phyloP scores from a whole-genome alignment of 2,797 vertebrate genomes.

The Cynodonichthys magdalenae region DNA sequence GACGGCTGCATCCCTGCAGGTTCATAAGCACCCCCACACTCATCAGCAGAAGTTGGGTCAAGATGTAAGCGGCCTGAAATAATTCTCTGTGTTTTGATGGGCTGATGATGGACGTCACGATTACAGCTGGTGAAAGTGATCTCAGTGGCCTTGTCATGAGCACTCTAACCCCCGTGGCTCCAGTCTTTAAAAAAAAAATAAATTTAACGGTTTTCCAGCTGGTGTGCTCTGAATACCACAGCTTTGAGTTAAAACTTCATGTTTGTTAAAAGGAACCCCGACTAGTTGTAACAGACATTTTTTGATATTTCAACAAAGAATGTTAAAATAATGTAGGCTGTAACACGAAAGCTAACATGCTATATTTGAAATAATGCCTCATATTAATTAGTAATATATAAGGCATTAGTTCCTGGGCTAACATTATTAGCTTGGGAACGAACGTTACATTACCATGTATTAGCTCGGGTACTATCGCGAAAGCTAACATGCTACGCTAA shows the following conservation, averaged over 20 bases:
- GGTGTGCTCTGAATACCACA: slow-evolving; percentile 1
- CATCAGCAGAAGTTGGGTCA: slow-evolving; percentile 56
- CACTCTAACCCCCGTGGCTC: slow-evolving; percentile 49
- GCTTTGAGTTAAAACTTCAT: slow-evolving; percentile 4
- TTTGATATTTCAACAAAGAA: too few species aligned
- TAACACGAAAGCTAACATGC: too few species aligned
- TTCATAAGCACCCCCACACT: slow-evolving; percentile 56
- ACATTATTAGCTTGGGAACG: too few species aligned
- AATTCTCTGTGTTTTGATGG: slow-evolving; percentile 70
- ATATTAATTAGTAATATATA: too few species aligned
- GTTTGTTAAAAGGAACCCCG: neutral
- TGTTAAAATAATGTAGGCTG: too few species aligned
- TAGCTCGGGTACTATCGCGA: too few species aligned
- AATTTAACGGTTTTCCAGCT: slow-evolving; percentile 2
- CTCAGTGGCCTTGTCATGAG: slow-evolving; percentile 59
- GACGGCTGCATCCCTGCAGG: slow-evolving; percentile 65
- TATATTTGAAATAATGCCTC: too few species aligned
- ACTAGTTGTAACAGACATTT: too few species aligned
- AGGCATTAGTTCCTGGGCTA: too few species aligned
- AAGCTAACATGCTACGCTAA: too few species aligned
- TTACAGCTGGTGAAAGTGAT: slow-evolving; percentile 53
- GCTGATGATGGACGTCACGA: slow-evolving; percentile 61
- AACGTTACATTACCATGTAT: too few species aligned
- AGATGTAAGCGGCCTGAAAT: slow-evolving; percentile 63
- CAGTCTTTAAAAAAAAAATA: slow-evolving; percentile 36